A percentile compares a stretch with the other conserved stretches of the same genome.
These are phyloP conservation scores for Climacteris rufus DNA, from an alignment of 2,113 vertebrate genomes.

Conservation along the genomic window DNA sequence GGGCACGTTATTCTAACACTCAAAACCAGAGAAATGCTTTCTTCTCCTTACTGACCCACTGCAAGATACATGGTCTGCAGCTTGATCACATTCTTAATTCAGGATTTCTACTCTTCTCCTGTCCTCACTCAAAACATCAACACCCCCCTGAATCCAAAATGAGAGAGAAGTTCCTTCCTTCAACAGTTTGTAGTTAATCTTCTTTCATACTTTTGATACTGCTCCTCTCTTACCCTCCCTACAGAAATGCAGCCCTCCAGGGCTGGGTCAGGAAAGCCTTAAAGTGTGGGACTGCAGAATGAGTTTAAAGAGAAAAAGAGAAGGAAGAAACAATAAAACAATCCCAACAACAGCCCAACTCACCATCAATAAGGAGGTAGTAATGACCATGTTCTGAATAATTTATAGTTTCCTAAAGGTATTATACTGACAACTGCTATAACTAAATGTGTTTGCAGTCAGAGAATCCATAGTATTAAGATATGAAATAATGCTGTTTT, in stretches of 20 bases:
- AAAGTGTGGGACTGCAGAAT: neutral
- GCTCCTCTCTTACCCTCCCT: neutral
- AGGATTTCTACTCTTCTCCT: neutral
- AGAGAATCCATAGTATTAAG: neutral
- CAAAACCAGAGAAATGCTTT: neutral
- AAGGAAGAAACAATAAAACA: neutral
- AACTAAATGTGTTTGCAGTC: neutral
- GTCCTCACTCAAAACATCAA: neutral
- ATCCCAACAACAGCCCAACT: accelerated
- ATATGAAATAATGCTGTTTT: neutral
- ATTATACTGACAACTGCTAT: neutral
- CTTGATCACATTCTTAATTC: neutral
- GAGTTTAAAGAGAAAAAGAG: neutral
- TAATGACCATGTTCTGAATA: neutral
- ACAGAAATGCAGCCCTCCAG: neutral
- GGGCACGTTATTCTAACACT: neutral
- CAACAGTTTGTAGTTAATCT: neutral
- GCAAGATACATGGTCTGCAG: neutral
- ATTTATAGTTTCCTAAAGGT: neutral
- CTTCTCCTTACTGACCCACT: neutral
- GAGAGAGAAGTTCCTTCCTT: neutral
- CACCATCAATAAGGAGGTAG: neutral
- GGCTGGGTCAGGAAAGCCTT: neutral
- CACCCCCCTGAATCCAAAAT: neutral
- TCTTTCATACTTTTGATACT: neutral